Conservation (phyloP, 2,888 invertebrate species). For the Osmoderma eremita region DNA sequence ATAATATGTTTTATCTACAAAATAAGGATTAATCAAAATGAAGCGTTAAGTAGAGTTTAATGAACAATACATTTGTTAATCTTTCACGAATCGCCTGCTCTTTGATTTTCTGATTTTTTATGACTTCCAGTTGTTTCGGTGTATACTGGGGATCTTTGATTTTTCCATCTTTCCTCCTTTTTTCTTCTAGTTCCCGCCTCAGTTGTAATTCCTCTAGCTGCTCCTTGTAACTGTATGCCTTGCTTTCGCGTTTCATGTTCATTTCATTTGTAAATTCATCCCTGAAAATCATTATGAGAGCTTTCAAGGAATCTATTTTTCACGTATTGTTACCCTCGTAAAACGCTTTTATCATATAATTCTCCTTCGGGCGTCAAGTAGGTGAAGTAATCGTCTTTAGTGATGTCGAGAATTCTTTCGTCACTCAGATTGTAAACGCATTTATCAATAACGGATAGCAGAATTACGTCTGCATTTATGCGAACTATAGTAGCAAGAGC, state of each 20-base stretch:
- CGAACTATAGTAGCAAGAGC: conserved; percentile 77
- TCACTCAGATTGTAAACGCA: conserved; percentile 72
- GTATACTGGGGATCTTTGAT: conserved; percentile 77
- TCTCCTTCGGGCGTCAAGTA: conserved; percentile 89
- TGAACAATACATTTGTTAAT: conserved; percentile 68
- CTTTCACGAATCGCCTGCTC: conserved; percentile 81
- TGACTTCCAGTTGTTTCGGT: conserved; percentile 91
- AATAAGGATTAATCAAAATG: neutral
- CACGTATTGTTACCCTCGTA: conserved; percentile 67
- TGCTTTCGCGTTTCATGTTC: conserved; percentile 95
- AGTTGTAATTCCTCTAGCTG: conserved; percentile 95
- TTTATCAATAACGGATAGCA: conserved; percentile 72
- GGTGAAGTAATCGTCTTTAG: conserved; percentile 82
- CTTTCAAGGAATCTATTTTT: neutral
- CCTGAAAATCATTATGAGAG: conserved; percentile 51
- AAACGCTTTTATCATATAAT: conserved; percentile 87
- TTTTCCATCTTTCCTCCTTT: conserved; percentile 82
- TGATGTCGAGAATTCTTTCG: conserved; percentile 74
- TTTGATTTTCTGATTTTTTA: conserved; percentile 86
- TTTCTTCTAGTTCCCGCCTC: conserved; percentile 91
- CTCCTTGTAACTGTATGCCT: conserved; percentile 95
- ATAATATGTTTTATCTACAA: conserved; percentile 61
- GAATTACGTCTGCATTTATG: conserved; percentile 72
- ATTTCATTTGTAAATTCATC: conserved; percentile 68
- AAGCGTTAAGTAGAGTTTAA: too few species aligned